phyloP scores from a whole-genome alignment of 2,113 vertebrate genomes.

The Danionella cerebrum region DNA sequence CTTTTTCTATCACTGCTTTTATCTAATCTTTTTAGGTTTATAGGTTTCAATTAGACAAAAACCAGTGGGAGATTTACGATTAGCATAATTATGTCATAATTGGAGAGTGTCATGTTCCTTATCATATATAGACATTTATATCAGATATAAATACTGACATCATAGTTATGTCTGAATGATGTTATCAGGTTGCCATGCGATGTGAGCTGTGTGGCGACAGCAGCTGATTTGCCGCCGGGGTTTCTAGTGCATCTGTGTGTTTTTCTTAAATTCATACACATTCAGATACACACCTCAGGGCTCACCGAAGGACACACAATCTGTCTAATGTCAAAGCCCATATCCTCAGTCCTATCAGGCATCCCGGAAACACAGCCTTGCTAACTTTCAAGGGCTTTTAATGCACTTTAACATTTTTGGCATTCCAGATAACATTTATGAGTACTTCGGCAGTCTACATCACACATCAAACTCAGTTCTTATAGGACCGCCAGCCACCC shows the following conservation, averaged over 20 bases:
- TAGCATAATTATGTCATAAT: conserved; percentile 22
- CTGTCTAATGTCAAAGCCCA: conserved; percentile 63
- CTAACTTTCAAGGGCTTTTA: conserved; percentile 51
- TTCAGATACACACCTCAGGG: conserved; percentile 46
- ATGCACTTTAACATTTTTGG: conserved; percentile 44
- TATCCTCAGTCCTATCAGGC: conserved; percentile 39
- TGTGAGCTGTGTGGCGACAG: conserved; percentile 60
- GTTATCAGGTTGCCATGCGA: conserved; percentile 50
- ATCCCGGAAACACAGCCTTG: conserved; percentile 42
- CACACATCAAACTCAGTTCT: too few relatives aligned
- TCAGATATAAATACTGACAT: too few relatives aligned
- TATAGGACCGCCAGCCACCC: too few relatives aligned
- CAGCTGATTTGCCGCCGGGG: conserved; percentile 51
- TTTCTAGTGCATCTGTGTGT: conserved; percentile 44
- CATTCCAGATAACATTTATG: too few relatives aligned
- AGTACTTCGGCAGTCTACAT: too few relatives aligned
- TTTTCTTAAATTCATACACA: conserved; percentile 15
- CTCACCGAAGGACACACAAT: conserved; percentile 53
- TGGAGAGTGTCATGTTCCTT: not conserved
- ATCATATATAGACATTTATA: too few relatives aligned
- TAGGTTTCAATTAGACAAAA: too few relatives aligned
- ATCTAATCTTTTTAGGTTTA: too few relatives aligned
- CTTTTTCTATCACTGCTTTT: too few relatives aligned
- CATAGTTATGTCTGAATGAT: conserved; percentile 38
- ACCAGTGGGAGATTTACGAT: not conserved